Evolutionary conservation across 2,888 invertebrate species (phyloP), one percentile per base, ranked within the genome.

Genomic region (Nycteola revayana): DNA sequence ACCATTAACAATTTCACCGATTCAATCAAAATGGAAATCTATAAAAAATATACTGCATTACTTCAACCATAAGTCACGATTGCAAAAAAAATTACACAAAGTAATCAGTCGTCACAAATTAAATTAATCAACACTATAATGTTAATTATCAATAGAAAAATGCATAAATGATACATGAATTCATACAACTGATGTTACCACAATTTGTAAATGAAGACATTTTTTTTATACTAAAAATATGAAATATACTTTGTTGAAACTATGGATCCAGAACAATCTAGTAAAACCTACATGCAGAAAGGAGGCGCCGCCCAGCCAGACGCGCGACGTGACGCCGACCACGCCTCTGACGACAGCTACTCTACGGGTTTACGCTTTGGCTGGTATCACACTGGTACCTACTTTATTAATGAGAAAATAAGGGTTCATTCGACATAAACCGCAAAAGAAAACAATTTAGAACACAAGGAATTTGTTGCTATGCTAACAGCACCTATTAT

Each of bases 261-360:
- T 30, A 29, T 23, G 36, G 44, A 64, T 69, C 64, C 65, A 70
- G 70, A 80, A 76, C 62, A 73, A 79, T 77, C 68, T 60, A 65
- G 69, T 67, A 46, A 64, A 41, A 65, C 53, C 73, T 71, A 71
- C 3, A 14, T n/a, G n/a, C n/a, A 5, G 14, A 14, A 3, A 14
- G 14, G 14, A 14, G 14, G 14, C 14, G 14, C 14, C 14, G 14
- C 14, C 14, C 14, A 5, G 5, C 14, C 79, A 81, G 77, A 70
- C 71, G 73, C 21, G 21, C 72, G 82, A 72, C 82, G 75, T 82
- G 82, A 80, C 76, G 78, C 66, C 66, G 58, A 60, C 82, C 83
- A 79, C 84, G 82, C 85, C 85, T 76, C 72, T 75, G 60, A 66
- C 65, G 65, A 30, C 7, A 3, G 18, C 18, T n/a, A n/a, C n/a